Evolutionary conservation across 2,113 vertebrate genomes (phyloP).

Genomic region (Trematomus loennbergii): DNA sequence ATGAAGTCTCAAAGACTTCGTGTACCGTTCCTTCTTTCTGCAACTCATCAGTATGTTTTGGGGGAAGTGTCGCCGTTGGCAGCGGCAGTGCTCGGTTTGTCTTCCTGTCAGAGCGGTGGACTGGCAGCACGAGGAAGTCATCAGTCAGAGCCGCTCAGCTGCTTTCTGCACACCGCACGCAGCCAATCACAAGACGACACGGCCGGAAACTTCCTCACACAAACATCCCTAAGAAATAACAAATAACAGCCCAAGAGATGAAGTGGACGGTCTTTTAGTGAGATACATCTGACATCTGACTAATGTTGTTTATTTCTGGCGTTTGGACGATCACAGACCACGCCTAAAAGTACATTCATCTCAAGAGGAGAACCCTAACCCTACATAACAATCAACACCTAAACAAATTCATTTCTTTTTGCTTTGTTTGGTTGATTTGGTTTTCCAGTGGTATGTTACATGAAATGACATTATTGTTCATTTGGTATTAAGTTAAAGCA

Average conservation of each 20-base stretch:
- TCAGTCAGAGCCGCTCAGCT: slow-evolving; percentile 29
- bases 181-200: not conserved
- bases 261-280: slow-evolving; percentile 18
- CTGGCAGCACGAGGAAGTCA: slow-evolving; percentile 49
- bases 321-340: not conserved
- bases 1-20: not conserved
- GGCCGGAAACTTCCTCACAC: slow-evolving; percentile 19
- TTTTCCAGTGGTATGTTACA: too few relatives aligned
- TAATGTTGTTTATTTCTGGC: not conserved
- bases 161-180: slow-evolving; percentile 9
- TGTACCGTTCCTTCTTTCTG: not conserved
- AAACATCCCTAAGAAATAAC: slow-evolving; percentile 43
- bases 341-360: too few relatives aligned
- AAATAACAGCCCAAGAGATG: slow-evolving; percentile 25
- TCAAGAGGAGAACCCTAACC: too few relatives aligned
- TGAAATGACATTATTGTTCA: too few relatives aligned
- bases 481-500: too few relatives aligned
- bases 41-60: slow-evolving; percentile 7
- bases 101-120: slow-evolving; percentile 40
- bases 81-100: slow-evolving; percentile 13
- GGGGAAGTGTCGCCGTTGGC: slow-evolving; percentile 15
- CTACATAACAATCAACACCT: too few relatives aligned
- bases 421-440: too few relatives aligned
- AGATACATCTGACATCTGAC: not conserved
- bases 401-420: too few relatives aligned